Conservation (phyloP, 2,888 invertebrate genomes). For the Stenoptilia bipunctidactyla region DNA sequence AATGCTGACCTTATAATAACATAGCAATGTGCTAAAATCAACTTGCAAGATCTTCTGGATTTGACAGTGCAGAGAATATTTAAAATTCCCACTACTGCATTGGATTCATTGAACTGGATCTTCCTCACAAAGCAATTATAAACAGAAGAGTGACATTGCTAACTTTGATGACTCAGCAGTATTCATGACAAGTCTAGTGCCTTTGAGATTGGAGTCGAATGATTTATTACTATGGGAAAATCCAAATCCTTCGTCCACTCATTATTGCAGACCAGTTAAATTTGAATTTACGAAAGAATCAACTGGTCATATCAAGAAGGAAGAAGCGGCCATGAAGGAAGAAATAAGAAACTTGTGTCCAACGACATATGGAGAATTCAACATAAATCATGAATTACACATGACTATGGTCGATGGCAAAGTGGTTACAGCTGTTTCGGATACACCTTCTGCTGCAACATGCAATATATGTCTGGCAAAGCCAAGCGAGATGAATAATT, state of each 20-base stretch:
- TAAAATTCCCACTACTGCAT: slow-evolving; percentile 4
- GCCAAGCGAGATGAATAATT: too few relatives aligned
- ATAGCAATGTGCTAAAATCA: slow-evolving; percentile 10
- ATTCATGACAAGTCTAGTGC: slow-evolving; percentile 8
- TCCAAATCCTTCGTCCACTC: slow-evolving; percentile 7
- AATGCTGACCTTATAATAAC: too few relatives aligned
- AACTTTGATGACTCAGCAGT: background rate
- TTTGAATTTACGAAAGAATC: slow-evolving; percentile 10
- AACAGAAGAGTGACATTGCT: slow-evolving; percentile 1
- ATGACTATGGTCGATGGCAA: slow-evolving; percentile 12
- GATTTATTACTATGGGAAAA: slow-evolving; percentile 8
- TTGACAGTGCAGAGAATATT: slow-evolving; percentile 7
- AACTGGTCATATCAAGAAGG: slow-evolving; percentile 6
- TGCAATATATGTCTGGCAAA: too few relatives aligned
- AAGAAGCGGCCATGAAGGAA: slow-evolving; percentile 7
- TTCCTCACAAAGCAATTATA: slow-evolving; percentile 10
- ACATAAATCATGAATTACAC: slow-evolving; percentile 9
- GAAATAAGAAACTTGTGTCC: slow-evolving; percentile 5
- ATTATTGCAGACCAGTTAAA: slow-evolving; percentile 10
- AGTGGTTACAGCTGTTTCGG: slow-evolving; percentile 7
- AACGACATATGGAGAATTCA: slow-evolving; percentile 5
- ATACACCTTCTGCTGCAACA: too few relatives aligned
- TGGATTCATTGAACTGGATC: slow-evolving; percentile 6
- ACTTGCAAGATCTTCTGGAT: slow-evolving; percentile 9
- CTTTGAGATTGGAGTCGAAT: slow-evolving; percentile 5